Percentiles rank a stretch among this genome's conserved stretches.
Conservation (phyloP, 2,797 vertebrate genomes). For the Artibeus jamaicensis region DNA sequence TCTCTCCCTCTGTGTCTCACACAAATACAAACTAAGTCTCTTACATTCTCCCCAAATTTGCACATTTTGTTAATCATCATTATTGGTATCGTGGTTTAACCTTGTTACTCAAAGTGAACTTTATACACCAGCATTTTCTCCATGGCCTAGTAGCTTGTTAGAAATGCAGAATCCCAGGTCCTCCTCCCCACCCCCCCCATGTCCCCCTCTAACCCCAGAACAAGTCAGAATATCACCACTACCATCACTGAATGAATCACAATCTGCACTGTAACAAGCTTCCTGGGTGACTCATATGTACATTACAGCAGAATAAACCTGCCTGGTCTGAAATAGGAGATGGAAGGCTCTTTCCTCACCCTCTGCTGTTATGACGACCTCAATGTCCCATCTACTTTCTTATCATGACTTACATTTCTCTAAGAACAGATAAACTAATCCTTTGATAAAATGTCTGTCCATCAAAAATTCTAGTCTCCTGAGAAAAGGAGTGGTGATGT, state of each 20-base stretch:
- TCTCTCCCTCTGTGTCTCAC: not conserved
- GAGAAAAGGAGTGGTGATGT: not conserved
- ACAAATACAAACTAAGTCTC: not conserved
- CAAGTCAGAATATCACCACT: not conserved
- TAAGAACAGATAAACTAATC: not conserved
- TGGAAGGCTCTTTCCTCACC: not conserved
- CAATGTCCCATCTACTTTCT: not conserved
- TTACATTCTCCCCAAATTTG: not conserved
- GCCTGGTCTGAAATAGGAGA: not conserved
- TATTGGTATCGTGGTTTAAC: not conserved
- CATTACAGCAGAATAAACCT: not conserved
- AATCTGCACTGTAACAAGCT: not conserved
- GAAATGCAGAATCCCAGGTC: not conserved
- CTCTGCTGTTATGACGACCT: not conserved
- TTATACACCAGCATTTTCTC: not conserved
- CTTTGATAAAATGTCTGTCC: not conserved
- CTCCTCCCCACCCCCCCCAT: too few species aligned
- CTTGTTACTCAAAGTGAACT: not conserved
- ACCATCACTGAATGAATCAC: not conserved
- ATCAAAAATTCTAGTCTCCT: not conserved
- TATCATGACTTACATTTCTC: not conserved
- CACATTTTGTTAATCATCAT: not conserved
- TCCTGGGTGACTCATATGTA: not conserved
- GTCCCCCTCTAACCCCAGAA: not conserved
- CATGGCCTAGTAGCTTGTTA: not conserved